phyloP scores from a whole-genome alignment of 2,113 vertebrate species.

The Heterocephalus glaber region DNA sequence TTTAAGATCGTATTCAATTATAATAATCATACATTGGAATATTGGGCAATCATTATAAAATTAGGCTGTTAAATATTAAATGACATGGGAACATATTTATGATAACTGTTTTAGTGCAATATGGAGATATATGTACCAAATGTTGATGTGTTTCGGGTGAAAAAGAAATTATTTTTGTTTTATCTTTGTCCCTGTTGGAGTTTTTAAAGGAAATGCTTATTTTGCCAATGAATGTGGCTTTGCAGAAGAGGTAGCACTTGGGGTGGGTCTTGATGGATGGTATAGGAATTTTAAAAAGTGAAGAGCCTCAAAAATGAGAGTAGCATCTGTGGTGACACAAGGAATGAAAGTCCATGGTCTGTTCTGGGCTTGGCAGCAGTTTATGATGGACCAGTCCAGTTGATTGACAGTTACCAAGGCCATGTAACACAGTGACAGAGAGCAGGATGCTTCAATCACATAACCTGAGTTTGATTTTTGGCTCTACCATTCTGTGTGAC shows the following conservation, averaged over 20 bases:
- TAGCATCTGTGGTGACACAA: background rate
- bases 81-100: conserved; percentile 4
- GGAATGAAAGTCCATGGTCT: background rate
- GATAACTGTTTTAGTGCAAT: conserved; percentile 20
- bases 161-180: conserved; percentile 56
- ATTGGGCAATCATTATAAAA: conserved; percentile 47
- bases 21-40: background rate
- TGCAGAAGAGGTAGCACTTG: background rate
- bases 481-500: background rate
- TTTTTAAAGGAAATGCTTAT: conserved; percentile 34
- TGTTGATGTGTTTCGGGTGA: conserved; percentile 26
- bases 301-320: background rate
- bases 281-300: background rate
- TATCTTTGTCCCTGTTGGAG: conserved; percentile 8
- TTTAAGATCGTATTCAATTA: conserved; percentile 37
- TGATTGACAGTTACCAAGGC: background rate
- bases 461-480: background rate
- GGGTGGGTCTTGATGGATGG: background rate
- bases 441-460: background rate
- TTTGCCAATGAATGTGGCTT: background rate
- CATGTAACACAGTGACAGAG: background rate
- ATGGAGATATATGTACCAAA: background rate
- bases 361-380: background rate
- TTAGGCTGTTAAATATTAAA: conserved; percentile 24
- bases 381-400: background rate